Evolutionary conservation across 2,113 vertebrate species (phyloP), one percentile per base, ranked within the genome.

Genomic region (Coturnix japonica): DNA sequence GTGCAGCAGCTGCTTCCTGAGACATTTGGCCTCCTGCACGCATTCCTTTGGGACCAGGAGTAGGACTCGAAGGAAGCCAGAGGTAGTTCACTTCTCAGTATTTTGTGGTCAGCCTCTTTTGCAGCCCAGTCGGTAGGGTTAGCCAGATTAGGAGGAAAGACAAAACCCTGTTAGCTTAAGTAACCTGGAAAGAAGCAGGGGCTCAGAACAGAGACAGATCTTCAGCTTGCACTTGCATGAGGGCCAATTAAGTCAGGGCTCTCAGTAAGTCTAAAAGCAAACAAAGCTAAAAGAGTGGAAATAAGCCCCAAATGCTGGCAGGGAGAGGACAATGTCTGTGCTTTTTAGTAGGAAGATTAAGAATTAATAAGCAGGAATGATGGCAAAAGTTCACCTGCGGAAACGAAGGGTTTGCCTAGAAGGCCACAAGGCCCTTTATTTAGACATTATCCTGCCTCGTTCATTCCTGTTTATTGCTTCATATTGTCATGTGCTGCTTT

Each of bases 1-100:
- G 76, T 44, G 81, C 91, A 89, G 84, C 95, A 95, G 95, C 94
- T 96, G 95, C 87, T 96, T 95, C 94, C 94, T 93, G 92, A 94
- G 89, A 44, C 81, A 67, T 92, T 92, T 96, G 87, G 91, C 89
- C 81, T 94, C 60, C 64, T 77, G 81, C 66, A 89, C 41, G 53
- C 87, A 71, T 92, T 94, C 86, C 89, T 96, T 47, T 82, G 91
- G 89, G 95, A 65, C 44, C 49, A 47, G 75, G 89, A 26, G 78
- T 73, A 80, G 78, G 81, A 77, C 87, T 53, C 84, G 74, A 64
- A 89, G 78, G 78, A 89, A 89, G 59, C 49, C 4, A 41, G 86
- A 90, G 59, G 86, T 70, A 75, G 81, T 63, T 92, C 8, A 7
- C 64, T 93, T 89, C 33, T 71, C 81, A 89, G 75, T 25, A 31